Conservation (phyloP, 2,888 invertebrate species). For the Epirrhoe alternata region DNA sequence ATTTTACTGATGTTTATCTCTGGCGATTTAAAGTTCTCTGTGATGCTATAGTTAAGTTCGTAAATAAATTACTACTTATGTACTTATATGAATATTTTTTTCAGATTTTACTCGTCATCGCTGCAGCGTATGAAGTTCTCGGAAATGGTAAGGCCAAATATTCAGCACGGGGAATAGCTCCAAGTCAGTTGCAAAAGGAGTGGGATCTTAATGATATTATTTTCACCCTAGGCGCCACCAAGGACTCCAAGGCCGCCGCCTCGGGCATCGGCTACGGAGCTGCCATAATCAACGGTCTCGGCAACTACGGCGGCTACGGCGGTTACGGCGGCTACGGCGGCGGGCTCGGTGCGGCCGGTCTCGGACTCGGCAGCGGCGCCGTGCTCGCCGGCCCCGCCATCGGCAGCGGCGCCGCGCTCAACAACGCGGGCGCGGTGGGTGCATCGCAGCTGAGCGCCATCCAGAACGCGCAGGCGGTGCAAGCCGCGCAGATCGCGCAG, state of each 20-base stretch:
- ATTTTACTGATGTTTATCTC: no score
- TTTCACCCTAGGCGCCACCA: conserved; percentile 40
- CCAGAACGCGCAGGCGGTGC: conserved; percentile 79
- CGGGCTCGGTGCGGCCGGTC: conserved; percentile 43
- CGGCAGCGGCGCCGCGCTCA: conserved; percentile 68
- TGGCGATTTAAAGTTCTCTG: no score
- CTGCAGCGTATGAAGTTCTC: conserved; percentile 71
- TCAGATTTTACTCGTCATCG: conserved; percentile 79
- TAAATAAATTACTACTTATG: no score
- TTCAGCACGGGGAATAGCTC: background rate
- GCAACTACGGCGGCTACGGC: conserved; percentile 38
- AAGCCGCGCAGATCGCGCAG: conserved; percentile 74
- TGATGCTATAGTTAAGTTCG: no score
- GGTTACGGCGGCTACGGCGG: conserved; percentile 37
- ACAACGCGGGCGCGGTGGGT: conserved; percentile 73
- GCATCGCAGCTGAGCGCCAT: conserved; percentile 78
- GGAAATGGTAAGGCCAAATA: conserved; percentile 66
- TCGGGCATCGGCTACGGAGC: conserved; percentile 33
- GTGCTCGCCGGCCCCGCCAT: conserved; percentile 49
- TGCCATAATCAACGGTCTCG: conserved; percentile 43
- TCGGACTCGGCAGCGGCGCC: conserved; percentile 40
- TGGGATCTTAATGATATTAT: background rate
- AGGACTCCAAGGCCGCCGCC: conserved; percentile 41
- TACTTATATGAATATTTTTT: no score
- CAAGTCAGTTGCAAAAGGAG: background rate